Evolutionary conservation across 1,140 invertebrate genomes (phyloP), one percentile per base, ranked within the genome.

Genomic region (Cardiocondyla obscurior): DNA sequence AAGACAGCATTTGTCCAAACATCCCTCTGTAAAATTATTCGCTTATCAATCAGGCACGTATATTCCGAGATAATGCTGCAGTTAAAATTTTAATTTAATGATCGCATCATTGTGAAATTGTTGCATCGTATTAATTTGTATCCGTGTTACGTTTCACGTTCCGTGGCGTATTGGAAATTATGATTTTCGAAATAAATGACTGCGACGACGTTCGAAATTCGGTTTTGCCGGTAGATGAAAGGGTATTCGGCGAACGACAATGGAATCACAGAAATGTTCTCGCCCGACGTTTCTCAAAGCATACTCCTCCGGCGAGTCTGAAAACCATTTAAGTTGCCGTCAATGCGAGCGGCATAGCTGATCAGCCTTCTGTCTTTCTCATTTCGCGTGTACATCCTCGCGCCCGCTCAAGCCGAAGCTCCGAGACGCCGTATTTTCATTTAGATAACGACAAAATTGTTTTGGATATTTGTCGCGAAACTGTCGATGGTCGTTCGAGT

Each of bases 311-410:
- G 87, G 85, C 82, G 82, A 90, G 84, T 89, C 83, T 81, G 86
- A 84, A 89, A 89, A 88, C 84, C 62, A 90, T 92, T 89, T 86
- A 90, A 92, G 84, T 87, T 91, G 19, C 58, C 85, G 64, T 82
- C 81, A 88, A 85, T 88, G 55, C 70, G 83, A 87, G 72, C 70
- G 42, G 25, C 33, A 28, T 57, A 51, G 19, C 30, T 44, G 55
- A 49, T 55, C 36, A 33, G 42, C 65, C 7, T 49, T 51, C 67
- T 44, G 30, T 8, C 5, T 10, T 10, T 19, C 30, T 36, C 49
- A 36, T 58, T 53, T 57, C 39, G 42, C 51, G 42, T 51, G 7
- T 49, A 51, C 28, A 53, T 53, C 33, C 49, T 69, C 57, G 28
- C 58, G 74, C 22, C 72, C n/a, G 22, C 55, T 33, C 67, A 33